phyloP scores from a whole-genome alignment of 2,113 vertebrate genomes.

The Chamaetylas fuelleborni region DNA sequence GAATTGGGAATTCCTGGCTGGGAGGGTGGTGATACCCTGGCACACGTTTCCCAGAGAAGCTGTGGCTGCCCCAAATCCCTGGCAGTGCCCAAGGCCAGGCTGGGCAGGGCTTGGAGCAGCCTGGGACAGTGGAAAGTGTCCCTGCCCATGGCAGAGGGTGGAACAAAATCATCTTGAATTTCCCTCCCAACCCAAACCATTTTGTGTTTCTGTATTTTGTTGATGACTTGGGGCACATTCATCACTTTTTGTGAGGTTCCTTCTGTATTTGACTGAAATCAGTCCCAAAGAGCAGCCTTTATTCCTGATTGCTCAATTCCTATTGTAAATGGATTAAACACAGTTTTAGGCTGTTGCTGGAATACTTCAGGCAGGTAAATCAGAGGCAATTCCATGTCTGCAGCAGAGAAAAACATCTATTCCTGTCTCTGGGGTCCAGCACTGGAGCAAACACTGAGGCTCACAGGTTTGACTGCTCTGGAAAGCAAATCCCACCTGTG shows the following conservation, averaged over 20 bases:
- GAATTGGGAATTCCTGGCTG: accelerated
- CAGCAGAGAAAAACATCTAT: accelerated
- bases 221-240: not conserved
- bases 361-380: not conserved
- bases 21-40: too few species aligned
- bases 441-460: accelerated
- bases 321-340: accelerated
- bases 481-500: not conserved
- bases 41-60: not conserved
- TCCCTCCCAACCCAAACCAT: not conserved
- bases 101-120: accelerated
- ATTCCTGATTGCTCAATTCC: not conserved
- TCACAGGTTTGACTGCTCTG: not conserved
- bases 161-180: accelerated
- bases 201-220: not conserved
- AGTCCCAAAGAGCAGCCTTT: not conserved
- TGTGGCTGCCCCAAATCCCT: not conserved
- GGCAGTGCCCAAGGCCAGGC: accelerated
- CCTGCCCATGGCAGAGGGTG: accelerated
- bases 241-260: not conserved
- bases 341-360: not conserved
- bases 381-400: not conserved
- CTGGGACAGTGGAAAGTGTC: accelerated
- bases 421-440: not conserved
- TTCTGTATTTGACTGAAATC: not conserved